Evolutionary conservation across 2,113 vertebrate genomes (phyloP), one percentile per base, ranked within the genome.

Genomic region (Orthochromis indermauri): DNA sequence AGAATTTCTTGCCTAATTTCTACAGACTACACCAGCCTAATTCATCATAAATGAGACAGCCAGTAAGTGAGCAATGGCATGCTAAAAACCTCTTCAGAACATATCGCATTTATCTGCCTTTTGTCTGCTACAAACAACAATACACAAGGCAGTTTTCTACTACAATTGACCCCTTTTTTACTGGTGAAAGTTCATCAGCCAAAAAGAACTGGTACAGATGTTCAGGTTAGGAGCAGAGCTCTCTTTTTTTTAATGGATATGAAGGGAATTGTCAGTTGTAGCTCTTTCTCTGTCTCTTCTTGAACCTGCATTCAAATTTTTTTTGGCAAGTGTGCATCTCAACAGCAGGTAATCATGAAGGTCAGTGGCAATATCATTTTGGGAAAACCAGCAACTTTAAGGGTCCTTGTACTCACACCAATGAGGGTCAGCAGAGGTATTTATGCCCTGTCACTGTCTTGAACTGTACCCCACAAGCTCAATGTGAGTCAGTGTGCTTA

Each of bases 91-190:
- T 85, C 87, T 89, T 16, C 47, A 73, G 80, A 94, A 90, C 89
- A 94, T 91, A 91, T 91, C 19, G 17, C 24, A 53, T 79, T 92
- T 66, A 85, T 93, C 85, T 90, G 85, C 40, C 1, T 76, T 80
- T 91, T 81, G 86, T 94, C 81, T 90, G 86, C 45, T 87, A 84
- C 86, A 90, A 82, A 85, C 89, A 90, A 89, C 86, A 90, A 81
- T 95, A 93, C 92, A 95, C 84, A 88, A 80, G 63, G 83, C 81
- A 82, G 51, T 2, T 81, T 88, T 63, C 88, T 82, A 84, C 92
- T 89, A 83, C 59, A 91, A 84, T 13, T 94, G 95, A 96, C 93
- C 94, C 94, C 88, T 87, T 71, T 89, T 92, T 95, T 92, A 91
- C 92, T 90, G 82, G 90, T 92, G 93, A 95, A 93, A 91, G 76